Evolutionary conservation across 92 coral and sea anemone species (phyloP), one percentile per base, ranked within the genome.

Genomic region (Zoanthus solanderi): DNA sequence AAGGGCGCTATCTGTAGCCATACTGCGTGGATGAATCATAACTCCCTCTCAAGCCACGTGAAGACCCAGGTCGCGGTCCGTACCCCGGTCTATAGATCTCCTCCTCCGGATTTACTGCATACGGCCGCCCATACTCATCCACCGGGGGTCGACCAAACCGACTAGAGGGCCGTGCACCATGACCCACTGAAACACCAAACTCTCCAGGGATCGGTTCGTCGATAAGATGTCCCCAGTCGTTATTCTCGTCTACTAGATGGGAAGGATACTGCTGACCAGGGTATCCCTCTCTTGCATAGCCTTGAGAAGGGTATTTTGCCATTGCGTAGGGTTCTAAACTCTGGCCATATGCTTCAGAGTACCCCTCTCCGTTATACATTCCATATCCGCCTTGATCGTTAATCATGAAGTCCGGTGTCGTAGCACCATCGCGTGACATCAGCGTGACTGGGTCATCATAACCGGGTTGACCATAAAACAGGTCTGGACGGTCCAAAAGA

Each of bases 391-490:
- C 96, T 56, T 92, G 94, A 0, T 94, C 97, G 14, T 90, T 92
- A 83, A 93, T 88, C 95, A 97, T 91, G 88, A 92, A 92, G 75
- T 97, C 99, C n/a, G 99, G 99, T 15, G 97, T 95, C 72, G 91
- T 89, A 42, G 98, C 99, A 28, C 99, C 99, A 85, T 97, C 99
- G 69, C 99, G 99, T 71, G 96, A 93, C 91, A 94, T 94, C 14
- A 97, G 92, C 79, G 98, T 95, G 87, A 95, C 98, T 15, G 98
- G 98, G 87, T 97, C 99, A 69, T 96, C 99, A 71, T 97, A 97
- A 72, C 98, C 98, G 54, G 98, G 99, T 89, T 95, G 99, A 53
- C 99, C 99, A 81, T 97, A 97, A 89, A 97, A 97, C 84, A 97
- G 87, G 67, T 95, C 99, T 47, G 98, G 97, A 77, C 99, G 93